phyloP scores from a whole-genome alignment of 2,113 vertebrate genomes.

The Pelvicachromis taeniatus region DNA sequence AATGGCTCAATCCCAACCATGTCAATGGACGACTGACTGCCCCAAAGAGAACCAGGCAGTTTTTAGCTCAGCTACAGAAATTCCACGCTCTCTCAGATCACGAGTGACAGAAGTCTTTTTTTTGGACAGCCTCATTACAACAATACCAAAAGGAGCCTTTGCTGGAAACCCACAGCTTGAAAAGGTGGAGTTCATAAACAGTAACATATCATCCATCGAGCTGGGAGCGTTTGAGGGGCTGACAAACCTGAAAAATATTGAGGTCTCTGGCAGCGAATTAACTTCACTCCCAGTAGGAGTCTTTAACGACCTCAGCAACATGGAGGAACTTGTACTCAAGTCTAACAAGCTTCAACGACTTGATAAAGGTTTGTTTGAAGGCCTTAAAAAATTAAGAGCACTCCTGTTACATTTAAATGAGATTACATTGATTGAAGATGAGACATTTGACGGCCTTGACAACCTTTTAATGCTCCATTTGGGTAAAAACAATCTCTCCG shows the following conservation, averaged over 20 bases:
- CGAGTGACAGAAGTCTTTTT: too few relatives aligned
- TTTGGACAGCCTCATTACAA: too few relatives aligned
- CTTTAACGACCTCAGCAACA: conserved; percentile 67
- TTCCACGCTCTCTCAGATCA: too few relatives aligned
- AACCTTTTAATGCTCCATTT: conserved; percentile 67
- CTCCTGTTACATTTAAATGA: conserved; percentile 67
- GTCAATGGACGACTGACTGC: too few relatives aligned
- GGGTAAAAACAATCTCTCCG: conserved; percentile 69
- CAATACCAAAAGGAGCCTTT: too few relatives aligned
- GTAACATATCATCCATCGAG: too few relatives aligned
- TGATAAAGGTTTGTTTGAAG: conserved; percentile 72
- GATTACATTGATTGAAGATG: conserved; percentile 72
- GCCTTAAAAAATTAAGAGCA: conserved; percentile 52
- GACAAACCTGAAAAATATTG: conserved; percentile 52
- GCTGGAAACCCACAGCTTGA: too few relatives aligned
- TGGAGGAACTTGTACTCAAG: conserved; percentile 70
- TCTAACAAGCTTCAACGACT: conserved; percentile 60
- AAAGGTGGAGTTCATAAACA: too few relatives aligned
- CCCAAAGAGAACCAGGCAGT: too few relatives aligned
- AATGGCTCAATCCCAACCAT: too few relatives aligned
- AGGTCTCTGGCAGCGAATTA: conserved; percentile 66
- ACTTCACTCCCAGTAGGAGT: conserved; percentile 59
- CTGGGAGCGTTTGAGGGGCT: too few relatives aligned
- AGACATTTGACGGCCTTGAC: conserved; percentile 71
- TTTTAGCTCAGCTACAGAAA: too few relatives aligned